Evolutionary conservation across 2,888 invertebrate species (phyloP), one percentile per base, ranked within the genome.

Genomic region (Tuta absoluta): DNA sequence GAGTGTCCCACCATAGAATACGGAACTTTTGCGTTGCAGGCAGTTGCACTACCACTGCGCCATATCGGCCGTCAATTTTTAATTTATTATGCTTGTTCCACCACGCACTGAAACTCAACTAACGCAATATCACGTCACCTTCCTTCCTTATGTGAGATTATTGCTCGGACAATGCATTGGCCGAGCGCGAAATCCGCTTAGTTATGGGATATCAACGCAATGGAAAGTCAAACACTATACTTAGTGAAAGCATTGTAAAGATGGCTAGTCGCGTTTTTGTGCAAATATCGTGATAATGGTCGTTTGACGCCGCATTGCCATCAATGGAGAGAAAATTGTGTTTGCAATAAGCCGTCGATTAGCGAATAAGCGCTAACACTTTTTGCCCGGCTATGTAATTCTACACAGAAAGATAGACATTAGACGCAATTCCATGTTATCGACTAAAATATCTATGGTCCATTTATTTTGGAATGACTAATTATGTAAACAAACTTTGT

Each of bases 211-310:
- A 62, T 49, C 59, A 33, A 12, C 38, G 45, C 7, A 8, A 17
- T 45, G 45, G 45, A 45, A 45, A 45, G 45, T 45, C n/a, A 45
- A 45, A 45, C 17, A 45, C 45, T 45, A 4, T 45, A 17, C 45
- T 45, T 45, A 45, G 45, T 45, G 45, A 45, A 45, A 45, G 45
- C 45, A 45, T 45, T 45, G n/a, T 45, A 5, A n/a, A 45, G 45
- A 45, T 45, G 45, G 45, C 17, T 17, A 17, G 45, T n/a, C 45
- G 45, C 17, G 45, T 45, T 45, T 45, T 45, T 45, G 45, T 45
- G 45, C 45, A 45, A 45, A 45, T 45, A 45, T 45, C 5, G 17
- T n/a, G 4, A 45, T 45, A 45, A 45, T 45, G 45, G 45, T 8
- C 14, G 3, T 11, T 41, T 3, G 41, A 41, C 14, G 41, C 41